Evolutionary conservation across 1,140 invertebrate species (phyloP), one percentile per base, ranked within the genome.

Genomic region (Eufriesea mexicana): DNA sequence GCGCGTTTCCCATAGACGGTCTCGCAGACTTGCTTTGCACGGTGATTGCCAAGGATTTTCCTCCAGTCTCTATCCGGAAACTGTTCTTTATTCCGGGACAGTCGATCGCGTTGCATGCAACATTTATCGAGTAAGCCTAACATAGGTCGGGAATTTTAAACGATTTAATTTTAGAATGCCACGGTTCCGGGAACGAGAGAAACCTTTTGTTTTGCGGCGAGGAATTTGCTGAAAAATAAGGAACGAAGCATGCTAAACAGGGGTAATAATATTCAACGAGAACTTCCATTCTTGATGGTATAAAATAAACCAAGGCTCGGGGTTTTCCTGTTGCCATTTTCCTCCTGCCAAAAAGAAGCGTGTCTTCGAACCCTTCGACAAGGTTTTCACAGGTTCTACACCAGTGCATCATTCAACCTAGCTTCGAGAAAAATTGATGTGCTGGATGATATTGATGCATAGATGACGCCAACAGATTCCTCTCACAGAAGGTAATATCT

Each of bases 41-140:
- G 51, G 16, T 5, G 23, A 45, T 61, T 14, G 42, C 62, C 83
- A 88, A 85, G 64, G 86, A 61, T 88, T 85, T 88, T 88, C 76
- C 75, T 64, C 35, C n/a, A 35, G 45, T 23, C 61, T 76, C 67
- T 59, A 82, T 49, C 45, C 79, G 42, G 79, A 82, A 76, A 75
- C 23, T 45, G 62, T 76, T 82, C 47, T 76, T 68, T 51, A 82
- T 82, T 59, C 73, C 2, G 20, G 54, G 8, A 67, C 42, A 12
- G 51, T 64, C 42, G 49, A 25, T 45, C 42, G 5, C 28, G 16
- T 45, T 74, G n/a, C 47, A 55, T 42, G 49, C 49, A 64, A 54
- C 67, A 12, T 59, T 61, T 70, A 51, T 45, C 25, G 47, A 61
- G n/a, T 25, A 18, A 45, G 25, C 12, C 59, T 51, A 35, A 76